Conservation (phyloP, 2,888 invertebrate genomes). For the Idaea straminata region DNA sequence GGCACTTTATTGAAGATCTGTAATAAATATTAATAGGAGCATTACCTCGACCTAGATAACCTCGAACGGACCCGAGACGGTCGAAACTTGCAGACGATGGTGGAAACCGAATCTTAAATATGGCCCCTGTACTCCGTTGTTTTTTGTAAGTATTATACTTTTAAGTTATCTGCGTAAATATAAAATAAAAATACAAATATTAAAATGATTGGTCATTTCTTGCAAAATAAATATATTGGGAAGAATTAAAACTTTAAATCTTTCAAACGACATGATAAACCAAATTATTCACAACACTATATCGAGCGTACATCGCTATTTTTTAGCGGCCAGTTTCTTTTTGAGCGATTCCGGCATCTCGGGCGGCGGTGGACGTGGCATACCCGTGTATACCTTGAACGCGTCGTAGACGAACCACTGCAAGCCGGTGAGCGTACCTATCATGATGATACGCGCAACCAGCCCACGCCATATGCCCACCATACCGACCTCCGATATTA, state of each 20-base stretch:
- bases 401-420: slow-evolving; percentile 97
- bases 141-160: neutral
- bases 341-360: slow-evolving; percentile 83
- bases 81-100: neutral
- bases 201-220: neutral
- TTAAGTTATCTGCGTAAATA: neutral
- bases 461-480: slow-evolving; percentile 91
- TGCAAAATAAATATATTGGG: neutral
- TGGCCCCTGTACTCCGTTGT: neutral
- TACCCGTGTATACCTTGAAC: slow-evolving; percentile 88
- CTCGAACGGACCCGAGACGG: neutral
- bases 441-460: slow-evolving; percentile 93
- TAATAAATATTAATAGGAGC: neutral
- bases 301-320: neutral
- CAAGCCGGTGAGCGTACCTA: slow-evolving; percentile 94
- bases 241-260: neutral
- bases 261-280: neutral
- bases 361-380: slow-evolving; percentile 92
- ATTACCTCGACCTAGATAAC: slow-evolving; percentile 1
- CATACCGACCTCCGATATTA: slow-evolving; percentile 64
- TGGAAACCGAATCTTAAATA: neutral
- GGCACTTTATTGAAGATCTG: slow-evolving; percentile 1
- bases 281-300: neutral
- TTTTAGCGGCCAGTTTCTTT: slow-evolving; percentile 40
- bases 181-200: neutral